Base-by-base conservation (phyloP, 1,140 invertebrate genomes). In the Paracyclopina nana region DNA sequence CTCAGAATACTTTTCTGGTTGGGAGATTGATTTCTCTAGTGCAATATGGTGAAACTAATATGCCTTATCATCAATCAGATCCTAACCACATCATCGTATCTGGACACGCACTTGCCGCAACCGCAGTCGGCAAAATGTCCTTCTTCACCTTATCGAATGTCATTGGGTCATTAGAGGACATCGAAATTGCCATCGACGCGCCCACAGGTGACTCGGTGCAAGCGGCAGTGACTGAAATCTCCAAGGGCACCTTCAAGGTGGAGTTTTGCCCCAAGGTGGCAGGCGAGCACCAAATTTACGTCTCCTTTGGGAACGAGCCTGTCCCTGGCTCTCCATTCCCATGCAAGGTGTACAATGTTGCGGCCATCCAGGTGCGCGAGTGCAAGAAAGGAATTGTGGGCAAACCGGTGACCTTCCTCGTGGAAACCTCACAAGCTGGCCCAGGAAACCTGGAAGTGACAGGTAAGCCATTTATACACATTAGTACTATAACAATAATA, bases 371-470 rank as follows among this genome's bases (percentile, higher is more conserved):
- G 69, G 87, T 97, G 1, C 86, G 86, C 63, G 82, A 88, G 60
- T 78, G 91, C 4, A 76, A 81, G 29, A 77, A 77, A 59, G 90
- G 90, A 46, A 78, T 85, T 25, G 80, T 96, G 24, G 86, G 87
- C 40, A 82, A 90, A 63, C 78, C 86, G 0, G 86, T 92, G 26
- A 91, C 86, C 54, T 96, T 97, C 68, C 71, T 90, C 62, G 92
- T 98, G 56, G 90, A 98, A 69, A 95, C 91, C 8, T 84, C 84
- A 61, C 82, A 88, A 66, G 90, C 90, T 24, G 94, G 94, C 24
- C 86, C 76, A 25, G 94, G 94, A 8, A 95, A 95, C 65, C 65
- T 98, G 38, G 92, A 97, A 65, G 90, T 97, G 25, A 90, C 87
- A 0, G 45, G 45, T 48, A 4, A 12, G 16, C 24, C 18, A 20